phyloP scores from a whole-genome alignment of 2,888 invertebrate species.

The Lepas anatifera region DNA sequence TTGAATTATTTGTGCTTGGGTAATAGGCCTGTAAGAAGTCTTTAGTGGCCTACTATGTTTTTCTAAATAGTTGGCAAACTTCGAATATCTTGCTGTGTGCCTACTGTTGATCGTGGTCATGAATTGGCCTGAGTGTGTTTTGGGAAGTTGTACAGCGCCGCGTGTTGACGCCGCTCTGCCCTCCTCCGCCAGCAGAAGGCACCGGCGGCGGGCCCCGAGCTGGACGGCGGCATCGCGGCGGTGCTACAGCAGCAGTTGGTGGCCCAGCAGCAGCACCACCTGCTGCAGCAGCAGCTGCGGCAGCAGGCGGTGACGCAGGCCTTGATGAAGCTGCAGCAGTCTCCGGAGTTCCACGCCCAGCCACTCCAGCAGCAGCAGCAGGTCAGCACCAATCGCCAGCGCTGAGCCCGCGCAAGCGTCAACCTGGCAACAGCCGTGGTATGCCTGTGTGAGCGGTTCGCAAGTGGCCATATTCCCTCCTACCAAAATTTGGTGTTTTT shows the following conservation, averaged over 20 bases:
- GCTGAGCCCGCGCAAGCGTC: too few relatives aligned
- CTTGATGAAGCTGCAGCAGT: conserved; percentile 32
- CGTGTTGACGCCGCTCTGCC: not conserved
- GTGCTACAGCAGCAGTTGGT: conserved; percentile 1
- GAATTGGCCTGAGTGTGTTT: not conserved
- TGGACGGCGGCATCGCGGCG: not conserved
- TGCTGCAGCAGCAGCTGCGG: conserved; percentile 26
- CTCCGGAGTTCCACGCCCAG: conserved; percentile 28
- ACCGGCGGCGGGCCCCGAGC: not conserved
- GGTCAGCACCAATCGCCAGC: too few relatives aligned
- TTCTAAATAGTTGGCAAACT: too few relatives aligned
- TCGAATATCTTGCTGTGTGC: too few relatives aligned
- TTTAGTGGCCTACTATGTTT: too few relatives aligned
- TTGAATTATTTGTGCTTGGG: too few relatives aligned
- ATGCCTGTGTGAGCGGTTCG: too few relatives aligned
- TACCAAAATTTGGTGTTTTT: too few relatives aligned
- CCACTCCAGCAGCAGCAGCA: conserved; percentile 30
- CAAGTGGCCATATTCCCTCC: too few relatives aligned
- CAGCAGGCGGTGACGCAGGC: conserved; percentile 30
- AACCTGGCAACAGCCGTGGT: too few relatives aligned
- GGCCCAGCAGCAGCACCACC: conserved; percentile 21
- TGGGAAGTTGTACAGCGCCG: not conserved
- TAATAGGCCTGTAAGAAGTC: too few relatives aligned
- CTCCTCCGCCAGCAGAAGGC: not conserved
- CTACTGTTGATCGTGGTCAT: too few relatives aligned